Evolutionary conservation across 1,140 invertebrate genomes (phyloP), one percentile per base, ranked within the genome.

Genomic region (Nasonia vitripennis): DNA sequence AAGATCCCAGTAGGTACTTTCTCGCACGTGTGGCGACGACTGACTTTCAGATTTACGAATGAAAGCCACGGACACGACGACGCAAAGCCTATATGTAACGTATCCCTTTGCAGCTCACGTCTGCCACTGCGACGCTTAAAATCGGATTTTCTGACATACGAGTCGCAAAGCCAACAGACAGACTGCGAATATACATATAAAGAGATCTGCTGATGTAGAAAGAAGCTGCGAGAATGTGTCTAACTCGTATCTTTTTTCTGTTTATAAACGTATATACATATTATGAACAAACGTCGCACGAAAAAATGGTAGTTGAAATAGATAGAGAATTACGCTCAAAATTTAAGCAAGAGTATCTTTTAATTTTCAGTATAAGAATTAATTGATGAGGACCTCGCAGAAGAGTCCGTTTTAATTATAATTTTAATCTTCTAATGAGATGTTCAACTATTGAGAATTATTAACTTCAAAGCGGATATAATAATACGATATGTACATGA

Each of bases 1-100:
- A 62, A 62, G 48, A 51, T 51, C 48, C 48, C 12, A 12, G 14
- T 14, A 51, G 20, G 55, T 0, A 5, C 20, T 45, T 45, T 37
- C 20, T 75, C 37, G 73, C 37, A 34, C 73, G 17, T 17, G 73
- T 17, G 14, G 31, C 37, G 20, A 5, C 7, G 41, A 4, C 37
- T n/a, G 73, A 45, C 37, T 75, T 75, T 75, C 37, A 45, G 73
- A 75, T 75, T 75, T 75, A n/a, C 37, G 37, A 75, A 45, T 45
- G 14, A 23, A n/a, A 37, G 17, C 73, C 73, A 10, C 73, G 37
- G 17, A 12, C 70, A 12, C 0, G 23, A 75, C 73, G 31, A 41
- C 37, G 37, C 73, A 41, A 41, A 74, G 73, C 73, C 31, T 71
- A 71, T 34, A 71, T 14, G 12, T 10, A 37, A 11, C 1, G 2